Base-by-base conservation (phyloP, 2,888 invertebrate species). In the Drosophila kuntzei region DNA sequence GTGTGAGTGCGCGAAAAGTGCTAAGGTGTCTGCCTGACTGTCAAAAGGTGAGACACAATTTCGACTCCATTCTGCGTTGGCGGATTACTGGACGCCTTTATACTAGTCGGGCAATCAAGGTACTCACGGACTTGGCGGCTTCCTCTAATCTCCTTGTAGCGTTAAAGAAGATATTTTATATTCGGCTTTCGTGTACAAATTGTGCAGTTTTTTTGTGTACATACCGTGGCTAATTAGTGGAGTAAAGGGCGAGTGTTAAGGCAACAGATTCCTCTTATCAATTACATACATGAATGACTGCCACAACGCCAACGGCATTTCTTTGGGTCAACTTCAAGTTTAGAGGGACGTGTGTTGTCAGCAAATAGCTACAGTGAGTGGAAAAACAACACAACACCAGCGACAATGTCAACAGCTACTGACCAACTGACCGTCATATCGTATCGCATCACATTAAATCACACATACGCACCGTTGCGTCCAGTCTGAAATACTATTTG, bases 201-300 rank as follows among this genome's bases (percentile, higher is more conserved):
- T 65, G 37, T 39, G 41, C 25, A 43, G 25, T 54, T 29, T 14
- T 43, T 20, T 39, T 32, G 11, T 34, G 12, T 14, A 2, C 25
- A 3, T 14, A 7, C 25, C 29, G 8, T 44, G 60, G 58, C 59
- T 76, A 74, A 74, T 74, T 76, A 57, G 57, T 25, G 12, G 32
- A 46, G 11, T 46, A 54, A 50, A 18, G 25, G 54, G 20, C 62
- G 44, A 36, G 34, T 50, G 58, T 47, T 37, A 53, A 54, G 32
- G 39, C 18, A 64, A n/a, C 59, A 14, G 29, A 60, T 58, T 70
- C 54, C 66, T 65, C 83, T 79, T 79, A 77, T 80, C 83, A 82
- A 86, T 86, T 77, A 86, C 72, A 86, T 63, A 61, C 69, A 61
- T 62, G 68, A 49, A 57, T 64, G 57, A 36, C 29, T 41, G 44